Evolutionary conservation across 2,888 invertebrate species (phyloP).

Genomic region (Neria commutata): DNA sequence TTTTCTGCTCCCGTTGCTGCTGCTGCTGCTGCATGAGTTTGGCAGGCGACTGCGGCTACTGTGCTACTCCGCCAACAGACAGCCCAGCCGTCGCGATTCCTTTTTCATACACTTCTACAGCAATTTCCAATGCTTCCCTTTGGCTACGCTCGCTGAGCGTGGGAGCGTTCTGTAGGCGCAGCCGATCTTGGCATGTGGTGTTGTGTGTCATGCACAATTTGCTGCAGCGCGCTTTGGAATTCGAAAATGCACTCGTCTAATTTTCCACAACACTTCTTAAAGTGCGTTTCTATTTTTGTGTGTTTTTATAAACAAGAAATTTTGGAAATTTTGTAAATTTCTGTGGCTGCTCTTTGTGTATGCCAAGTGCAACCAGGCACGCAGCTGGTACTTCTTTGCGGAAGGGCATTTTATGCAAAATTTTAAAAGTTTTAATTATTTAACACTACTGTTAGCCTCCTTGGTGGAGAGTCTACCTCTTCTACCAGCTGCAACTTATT

Average conservation of each 20-base stretch:
- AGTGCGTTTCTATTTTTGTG: neutral
- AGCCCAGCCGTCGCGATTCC: no score
- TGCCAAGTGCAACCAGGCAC: no score
- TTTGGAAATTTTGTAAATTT: neutral
- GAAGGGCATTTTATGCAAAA: no score
- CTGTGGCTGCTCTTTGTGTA: neutral
- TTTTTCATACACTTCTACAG: no score
- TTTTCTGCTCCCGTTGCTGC: neutral
- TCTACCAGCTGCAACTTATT: no score
- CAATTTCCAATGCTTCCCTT: no score
- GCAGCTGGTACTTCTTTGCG: no score
- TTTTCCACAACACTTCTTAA: no score
- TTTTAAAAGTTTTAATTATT: no score
- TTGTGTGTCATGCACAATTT: neutral
- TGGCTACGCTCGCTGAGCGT: neutral
- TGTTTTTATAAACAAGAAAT: neutral
- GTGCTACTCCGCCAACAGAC: neutral
- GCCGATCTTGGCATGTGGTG: neutral
- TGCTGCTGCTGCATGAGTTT: neutral
- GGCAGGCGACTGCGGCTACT: conserved; percentile 1
- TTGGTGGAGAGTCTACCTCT: no score
- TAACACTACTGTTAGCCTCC: no score
- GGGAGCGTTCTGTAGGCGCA: neutral
- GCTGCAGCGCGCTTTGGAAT: neutral
- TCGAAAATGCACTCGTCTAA: no score